These are phyloP conservation scores for Ptychadena robeensis DNA, from an alignment of 2,797 vertebrate species.

Conservation along the genomic window DNA sequence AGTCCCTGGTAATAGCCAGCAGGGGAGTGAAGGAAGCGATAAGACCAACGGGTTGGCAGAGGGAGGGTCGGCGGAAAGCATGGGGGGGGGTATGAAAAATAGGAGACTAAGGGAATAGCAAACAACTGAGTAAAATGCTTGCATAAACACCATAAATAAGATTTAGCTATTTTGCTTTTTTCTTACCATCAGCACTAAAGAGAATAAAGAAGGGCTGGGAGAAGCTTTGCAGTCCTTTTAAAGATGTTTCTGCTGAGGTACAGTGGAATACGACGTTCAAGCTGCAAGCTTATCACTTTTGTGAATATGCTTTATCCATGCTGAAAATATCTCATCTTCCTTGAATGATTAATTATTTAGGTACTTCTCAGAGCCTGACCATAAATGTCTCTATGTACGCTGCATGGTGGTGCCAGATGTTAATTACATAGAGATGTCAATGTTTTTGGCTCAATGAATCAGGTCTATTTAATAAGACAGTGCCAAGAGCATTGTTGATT, in stretches of 20 bases:
- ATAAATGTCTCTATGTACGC: slow-evolving; percentile 14
- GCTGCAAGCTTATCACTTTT: slow-evolving; percentile 58
- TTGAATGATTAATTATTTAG: slow-evolving; percentile 58
- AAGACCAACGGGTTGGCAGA: slow-evolving; percentile 81
- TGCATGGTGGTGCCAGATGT: not conserved
- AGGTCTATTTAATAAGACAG: not conserved
- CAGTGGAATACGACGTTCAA: slow-evolving; percentile 57
- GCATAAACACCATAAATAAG: slow-evolving; percentile 88
- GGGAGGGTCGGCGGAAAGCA: slow-evolving; percentile 73
- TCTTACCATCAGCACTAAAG: slow-evolving; percentile 85
- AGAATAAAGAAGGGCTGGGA: slow-evolving; percentile 72
- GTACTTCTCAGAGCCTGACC: slow-evolving; percentile 35
- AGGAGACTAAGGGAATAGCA: slow-evolving; percentile 73
- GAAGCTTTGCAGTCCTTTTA: slow-evolving; percentile 54
- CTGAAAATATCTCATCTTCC: slow-evolving; percentile 54
- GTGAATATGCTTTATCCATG: slow-evolving; percentile 54
- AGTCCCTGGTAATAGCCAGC: slow-evolving; percentile 87
- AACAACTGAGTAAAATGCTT: slow-evolving; percentile 85
- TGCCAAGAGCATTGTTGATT: not conserved
- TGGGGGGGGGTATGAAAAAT: slow-evolving; percentile 72
- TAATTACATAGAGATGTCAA: slow-evolving; percentile 41
- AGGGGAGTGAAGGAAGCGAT: slow-evolving; percentile 84
- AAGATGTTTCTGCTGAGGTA: slow-evolving; percentile 62
- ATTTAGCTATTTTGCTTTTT: slow-evolving; percentile 83
- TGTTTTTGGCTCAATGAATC: not conserved